These are phyloP conservation scores for Dasyurus viverrinus DNA, from an alignment of 2,113 vertebrate species.

Conservation along the genomic window DNA sequence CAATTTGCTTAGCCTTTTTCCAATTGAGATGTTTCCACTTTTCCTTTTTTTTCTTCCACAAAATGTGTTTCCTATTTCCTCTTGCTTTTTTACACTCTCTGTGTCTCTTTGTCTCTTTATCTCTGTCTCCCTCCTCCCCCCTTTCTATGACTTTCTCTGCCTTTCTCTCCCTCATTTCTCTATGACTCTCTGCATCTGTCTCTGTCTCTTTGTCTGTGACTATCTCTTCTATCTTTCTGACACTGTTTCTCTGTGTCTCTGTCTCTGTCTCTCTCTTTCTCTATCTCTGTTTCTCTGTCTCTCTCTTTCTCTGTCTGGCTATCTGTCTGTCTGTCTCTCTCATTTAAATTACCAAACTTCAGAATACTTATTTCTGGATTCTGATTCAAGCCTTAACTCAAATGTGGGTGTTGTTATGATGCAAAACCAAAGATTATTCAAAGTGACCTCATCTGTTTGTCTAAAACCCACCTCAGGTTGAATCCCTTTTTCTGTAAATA, in stretches of 20 bases:
- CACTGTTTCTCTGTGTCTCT: too few relatives aligned
- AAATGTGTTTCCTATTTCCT: not conserved
- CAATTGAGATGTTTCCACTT: not conserved
- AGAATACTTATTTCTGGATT: not conserved
- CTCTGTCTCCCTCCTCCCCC: too few relatives aligned
- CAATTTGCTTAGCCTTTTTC: not conserved
- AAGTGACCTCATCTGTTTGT: not conserved
- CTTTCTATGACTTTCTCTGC: too few relatives aligned
- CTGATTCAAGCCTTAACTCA: not conserved
- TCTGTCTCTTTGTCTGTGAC: too few relatives aligned
- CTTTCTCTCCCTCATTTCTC: too few relatives aligned
- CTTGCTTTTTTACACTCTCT: not conserved
- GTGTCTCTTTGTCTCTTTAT: too few relatives aligned
- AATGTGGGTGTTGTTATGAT: not conserved
- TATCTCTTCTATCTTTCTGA: too few relatives aligned
- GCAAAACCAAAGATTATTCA: not conserved
- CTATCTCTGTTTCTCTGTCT: too few relatives aligned
- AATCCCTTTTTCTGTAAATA: not conserved
- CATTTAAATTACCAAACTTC: not conserved
- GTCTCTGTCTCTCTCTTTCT: too few relatives aligned
- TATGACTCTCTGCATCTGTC: too few relatives aligned
- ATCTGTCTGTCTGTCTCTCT: too few relatives aligned
- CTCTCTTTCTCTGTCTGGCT: too few relatives aligned
- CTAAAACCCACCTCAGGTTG: not conserved
- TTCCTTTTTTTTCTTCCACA: not conserved